Evolutionary conservation across 2,888 invertebrate species (phyloP), one percentile per base, ranked within the genome.

Genomic region (Oxystoma pomonae): DNA sequence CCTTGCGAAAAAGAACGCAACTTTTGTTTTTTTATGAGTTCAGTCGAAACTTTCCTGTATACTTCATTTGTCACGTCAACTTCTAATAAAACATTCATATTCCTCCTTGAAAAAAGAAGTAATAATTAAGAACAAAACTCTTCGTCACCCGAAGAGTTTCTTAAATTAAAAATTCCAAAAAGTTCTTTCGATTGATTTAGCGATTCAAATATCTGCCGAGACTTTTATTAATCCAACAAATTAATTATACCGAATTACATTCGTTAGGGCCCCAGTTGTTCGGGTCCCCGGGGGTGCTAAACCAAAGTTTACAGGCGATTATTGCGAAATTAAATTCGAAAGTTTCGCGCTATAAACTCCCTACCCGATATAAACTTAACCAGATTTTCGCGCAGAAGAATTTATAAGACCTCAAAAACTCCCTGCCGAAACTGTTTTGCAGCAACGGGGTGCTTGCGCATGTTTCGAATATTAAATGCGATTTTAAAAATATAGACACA

Each of bases 281-380:
- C 35, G 35, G 12, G 35, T 35, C 53, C 53, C 17, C n/a, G 53
- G 53, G 53, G 53, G 53, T 16, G 16, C 19, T 53, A 53, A 53
- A 53, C 53, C 53, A n/a, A 53, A 53, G 17, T 53, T 53, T 53
- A 53, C 53, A 35, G 53, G 16, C 53, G 53, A 53, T 53, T 53
- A 53, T 53, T 53, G 19, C 53, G 53, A 53, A 53, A 53, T 53
- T 53, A 53, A 53, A 53, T 53, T 53, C 53, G 53, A 53, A 53
- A 53, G 17, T 53, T 53, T 53, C 53, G 7, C 53, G 53, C 53
- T 35, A 35, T 35, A 35, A 35, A 35, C 35, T 35, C 35, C 12
- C 35, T 12, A 7, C 12, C 35, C 35, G 35, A 35, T 35, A 35
- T 35, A 35, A 35, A 35, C 35, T 35, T 35, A 35, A 35, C 35